Percentiles rank a stretch among this genome's conserved stretches.
phyloP scores from a whole-genome alignment of 2,797 vertebrate genomes.

The Amazona ochrocephala region DNA sequence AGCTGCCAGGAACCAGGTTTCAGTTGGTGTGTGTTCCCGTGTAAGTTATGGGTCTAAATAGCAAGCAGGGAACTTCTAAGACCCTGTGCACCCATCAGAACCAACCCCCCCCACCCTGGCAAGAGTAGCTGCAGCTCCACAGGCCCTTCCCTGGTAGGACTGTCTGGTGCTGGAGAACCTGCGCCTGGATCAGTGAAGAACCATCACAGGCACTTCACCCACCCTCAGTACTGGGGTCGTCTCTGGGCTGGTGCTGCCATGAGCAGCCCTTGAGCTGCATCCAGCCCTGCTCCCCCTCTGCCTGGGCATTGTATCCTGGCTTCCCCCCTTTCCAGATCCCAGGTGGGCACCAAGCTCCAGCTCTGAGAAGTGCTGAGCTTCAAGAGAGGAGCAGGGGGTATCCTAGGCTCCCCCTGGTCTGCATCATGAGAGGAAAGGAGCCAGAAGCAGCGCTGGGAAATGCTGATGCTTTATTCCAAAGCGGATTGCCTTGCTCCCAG shows the following conservation, averaged over 20 bases:
- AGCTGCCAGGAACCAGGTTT: not conserved
- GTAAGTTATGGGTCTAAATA: not conserved
- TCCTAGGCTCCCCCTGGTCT: rapidly evolving
- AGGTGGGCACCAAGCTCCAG: not conserved
- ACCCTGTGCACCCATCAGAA: not conserved
- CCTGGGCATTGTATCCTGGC: rapidly evolving
- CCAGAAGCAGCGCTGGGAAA: not conserved
- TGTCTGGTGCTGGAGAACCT: not conserved
- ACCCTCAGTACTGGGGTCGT: rapidly evolving
- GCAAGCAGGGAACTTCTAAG: not conserved
- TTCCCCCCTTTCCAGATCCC: not conserved
- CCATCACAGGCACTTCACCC: not conserved
- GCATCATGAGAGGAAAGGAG: not conserved
- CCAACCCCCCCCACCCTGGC: not conserved
- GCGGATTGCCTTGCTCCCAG: not conserved
- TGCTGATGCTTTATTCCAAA: not conserved
- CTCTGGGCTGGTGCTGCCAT: not conserved
- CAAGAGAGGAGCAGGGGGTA: not conserved
- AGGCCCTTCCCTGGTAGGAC: not conserved
- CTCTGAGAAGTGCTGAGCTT: not conserved
- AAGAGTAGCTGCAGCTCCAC: not conserved
- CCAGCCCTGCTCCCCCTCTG: not conserved
- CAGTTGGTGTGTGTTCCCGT: not conserved
- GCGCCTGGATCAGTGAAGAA: not conserved
- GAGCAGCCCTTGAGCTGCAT: not conserved